Evolutionary conservation across 2,113 vertebrate genomes (phyloP).

Genomic region (Thermophis baileyi): DNA sequence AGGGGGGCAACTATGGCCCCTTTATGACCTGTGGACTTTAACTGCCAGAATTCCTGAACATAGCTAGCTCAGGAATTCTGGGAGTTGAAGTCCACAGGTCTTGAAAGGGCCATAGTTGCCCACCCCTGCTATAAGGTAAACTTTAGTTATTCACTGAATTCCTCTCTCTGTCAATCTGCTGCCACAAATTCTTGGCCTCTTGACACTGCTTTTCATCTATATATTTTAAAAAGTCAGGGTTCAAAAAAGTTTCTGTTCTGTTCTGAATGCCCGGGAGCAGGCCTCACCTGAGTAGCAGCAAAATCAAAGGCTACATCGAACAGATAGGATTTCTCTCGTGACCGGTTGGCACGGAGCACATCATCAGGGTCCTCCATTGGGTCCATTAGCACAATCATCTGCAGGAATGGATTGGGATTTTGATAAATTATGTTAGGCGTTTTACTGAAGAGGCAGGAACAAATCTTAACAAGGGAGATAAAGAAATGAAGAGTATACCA

Average conservation of each 20-base stretch:
- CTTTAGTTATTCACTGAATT: background rate
- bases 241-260: background rate
- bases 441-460: background rate
- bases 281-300: constrained; percentile 82
- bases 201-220: background rate
- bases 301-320: constrained; percentile 88
- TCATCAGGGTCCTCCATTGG: constrained; percentile 86
- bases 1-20: background rate
- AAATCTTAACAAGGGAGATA: background rate
- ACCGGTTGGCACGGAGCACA: constrained; percentile 81
- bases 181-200: background rate
- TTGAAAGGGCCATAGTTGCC: background rate
- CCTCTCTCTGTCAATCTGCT: background rate
- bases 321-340: constrained; percentile 87
- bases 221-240: background rate
- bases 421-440: background rate
- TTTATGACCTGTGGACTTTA: background rate
- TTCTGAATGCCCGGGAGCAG: too few relatives aligned
- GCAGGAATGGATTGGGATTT: background rate
- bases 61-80: background rate
- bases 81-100: background rate
- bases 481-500: background rate
- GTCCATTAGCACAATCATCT: constrained; percentile 91
- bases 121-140: background rate
- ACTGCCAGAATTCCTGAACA: background rate